Percentiles rank a stretch among this genome's conserved stretches.
These are phyloP conservation scores for Fundulus diaphanus DNA, from an alignment of 2,797 vertebrate species.

Conservation along the genomic window DNA sequence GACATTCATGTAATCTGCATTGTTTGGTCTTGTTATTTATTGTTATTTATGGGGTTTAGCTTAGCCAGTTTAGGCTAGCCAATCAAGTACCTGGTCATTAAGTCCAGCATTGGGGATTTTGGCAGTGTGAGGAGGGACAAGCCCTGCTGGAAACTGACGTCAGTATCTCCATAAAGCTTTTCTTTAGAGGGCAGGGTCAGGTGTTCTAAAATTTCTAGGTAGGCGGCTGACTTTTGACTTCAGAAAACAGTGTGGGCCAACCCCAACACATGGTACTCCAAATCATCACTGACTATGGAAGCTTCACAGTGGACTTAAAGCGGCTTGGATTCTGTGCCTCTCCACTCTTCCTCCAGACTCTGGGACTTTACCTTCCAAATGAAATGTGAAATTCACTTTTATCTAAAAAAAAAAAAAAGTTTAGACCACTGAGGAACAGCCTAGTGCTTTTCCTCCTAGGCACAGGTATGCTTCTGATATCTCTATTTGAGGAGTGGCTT, in stretches of 20 bases:
- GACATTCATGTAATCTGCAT: not conserved
- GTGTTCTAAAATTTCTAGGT: not conserved
- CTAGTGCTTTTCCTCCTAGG: not conserved
- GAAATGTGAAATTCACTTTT: not conserved
- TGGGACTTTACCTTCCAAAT: too few species aligned
- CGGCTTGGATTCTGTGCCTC: too few species aligned
- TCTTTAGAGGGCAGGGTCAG: too few species aligned
- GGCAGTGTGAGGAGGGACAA: not conserved
- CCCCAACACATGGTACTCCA: too few species aligned
- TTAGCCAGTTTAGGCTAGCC: not conserved
- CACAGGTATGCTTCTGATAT: not conserved
- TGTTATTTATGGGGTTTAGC: not conserved
- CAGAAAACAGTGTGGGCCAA: too few species aligned
- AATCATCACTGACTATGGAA: too few species aligned
- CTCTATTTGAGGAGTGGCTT: not conserved
- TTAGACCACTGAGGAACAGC: not conserved
- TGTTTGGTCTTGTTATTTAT: not conserved
- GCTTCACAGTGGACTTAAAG: too few species aligned
- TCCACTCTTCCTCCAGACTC: too few species aligned
- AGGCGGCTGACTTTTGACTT: too few species aligned
- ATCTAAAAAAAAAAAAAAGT: not conserved
- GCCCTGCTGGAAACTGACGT: not conserved
- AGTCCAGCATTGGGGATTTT: not conserved
- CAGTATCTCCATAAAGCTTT: too few species aligned
- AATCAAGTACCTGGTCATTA: not conserved